Base-by-base conservation (phyloP, 1,140 invertebrate species). In the Brachionus sp. region DNA sequence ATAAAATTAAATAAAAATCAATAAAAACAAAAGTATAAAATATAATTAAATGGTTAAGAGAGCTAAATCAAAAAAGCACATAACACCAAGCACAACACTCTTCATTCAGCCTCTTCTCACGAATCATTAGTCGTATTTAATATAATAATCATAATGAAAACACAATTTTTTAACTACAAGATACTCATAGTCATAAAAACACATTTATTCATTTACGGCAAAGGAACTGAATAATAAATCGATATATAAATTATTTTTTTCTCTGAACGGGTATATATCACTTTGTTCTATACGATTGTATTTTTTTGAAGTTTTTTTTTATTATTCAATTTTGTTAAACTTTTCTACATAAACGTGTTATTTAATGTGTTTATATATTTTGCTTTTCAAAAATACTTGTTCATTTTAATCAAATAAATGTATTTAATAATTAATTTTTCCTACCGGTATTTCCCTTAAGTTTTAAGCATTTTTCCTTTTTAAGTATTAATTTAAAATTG, bases 21-120 rank as follows among this genome's bases (percentile, higher is more conserved):
- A 57, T 57, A 57, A 57, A 57, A 57, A 57, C 50, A 57, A 57
- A 57, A 57, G 50, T 57, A 57, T 57, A 57, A 57, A 57, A 57
- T 57, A 57, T 57, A 57, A 57, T 57, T 57, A 57, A 57, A 57
- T 57, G 50, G 19, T 57, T 57, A 25, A 16, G 16, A 50, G 44
- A 50, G 44, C 44, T 16, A 50, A 57, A 23, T 57, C 50, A 57
- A 57, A 57, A 57, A 57, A 57, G 19, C 1, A 57, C 50, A 57
- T 57, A 57, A 19, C 50, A 57, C 50, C 50, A 19, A 57, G n/a
- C 50, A 23, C 50, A 23, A 19, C 1, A 42, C 50, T 19, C 50
- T 57, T 57, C 50, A 57, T 57, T 19, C 50, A 57, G 9, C 50
- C 50, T 1, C 50, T 57, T 23, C 50, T 57, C 50, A 57, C 50